Evolutionary conservation across 2,888 invertebrate genomes (phyloP), one percentile per base, ranked within the genome.

Genomic region (Sinodicranocentrus sp.): DNA sequence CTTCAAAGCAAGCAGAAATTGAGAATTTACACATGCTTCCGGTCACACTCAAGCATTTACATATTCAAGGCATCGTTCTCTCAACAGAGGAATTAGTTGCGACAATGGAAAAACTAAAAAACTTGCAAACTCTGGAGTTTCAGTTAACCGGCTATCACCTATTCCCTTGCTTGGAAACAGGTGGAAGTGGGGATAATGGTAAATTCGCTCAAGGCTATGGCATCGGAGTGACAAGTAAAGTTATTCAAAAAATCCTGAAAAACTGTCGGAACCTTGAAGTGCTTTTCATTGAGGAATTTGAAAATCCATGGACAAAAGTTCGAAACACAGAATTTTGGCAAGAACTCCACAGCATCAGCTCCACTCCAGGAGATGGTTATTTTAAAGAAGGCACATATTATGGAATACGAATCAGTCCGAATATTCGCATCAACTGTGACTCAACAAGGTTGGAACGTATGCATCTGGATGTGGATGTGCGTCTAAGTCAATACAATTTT

Each of bases 281-380:
- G 1, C 39, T 80, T 2, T 80, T 80, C 19, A 52, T 71, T 10
- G 79, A 80, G 39, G 79, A 80, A 39, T 71, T 80, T 23, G 65
- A 80, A 61, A 80, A 80, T 39, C 1, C 13, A 3, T 71, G 70
- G 78, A 78, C 70, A 2, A 78, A 25, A 19, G 13, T 70, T 0
- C 19, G 70, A 21, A 28, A 43, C 13, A 78, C 48, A 2, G 23
- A 48, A n/a, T 19, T 78, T 17, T 44, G 71, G 0, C 21, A 68
- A 0, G 13, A 0, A 26, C 0, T 80, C 19, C 8, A 44, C 15
- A 39, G 39, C 63, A 17, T 80, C 15, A 80, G 65, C 23, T 21
- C 21, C 21, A 54, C 72, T 23, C n/a, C 39, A 10, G 79, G 65
- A 0, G 65, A 63, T 10, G 65, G 65, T 0, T 65, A 52, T 10